Evolutionary conservation across 2,888 invertebrate genomes (phyloP).

Genomic region (Diaprepes abbreviatus): DNA sequence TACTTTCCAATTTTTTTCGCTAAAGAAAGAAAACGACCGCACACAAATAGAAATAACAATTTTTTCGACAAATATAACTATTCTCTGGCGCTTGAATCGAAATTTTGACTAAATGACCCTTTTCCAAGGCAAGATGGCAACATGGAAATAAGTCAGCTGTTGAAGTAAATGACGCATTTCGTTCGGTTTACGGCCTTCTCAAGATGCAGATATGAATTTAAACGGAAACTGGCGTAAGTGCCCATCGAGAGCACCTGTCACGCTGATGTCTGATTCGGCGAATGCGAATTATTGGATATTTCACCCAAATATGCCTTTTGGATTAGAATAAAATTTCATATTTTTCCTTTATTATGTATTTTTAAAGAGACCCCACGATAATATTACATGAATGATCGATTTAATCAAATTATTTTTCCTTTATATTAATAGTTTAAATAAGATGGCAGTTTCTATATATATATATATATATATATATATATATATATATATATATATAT

Average conservation of each 20-base stretch:
- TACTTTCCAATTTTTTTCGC: no score
- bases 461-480: no score
- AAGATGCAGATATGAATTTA: slow-evolving; percentile 63
- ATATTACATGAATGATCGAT: not conserved
- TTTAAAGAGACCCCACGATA: slow-evolving; percentile 7
- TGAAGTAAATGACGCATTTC: slow-evolving; percentile 45
- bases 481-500: no score
- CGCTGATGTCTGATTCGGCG: slow-evolving; percentile 58
- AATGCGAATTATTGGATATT: slow-evolving; percentile 58
- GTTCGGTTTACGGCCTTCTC: slow-evolving; percentile 48
- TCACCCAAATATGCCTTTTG: slow-evolving; percentile 49
- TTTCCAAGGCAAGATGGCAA: slow-evolving; percentile 21
- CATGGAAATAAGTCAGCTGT: slow-evolving; percentile 44
- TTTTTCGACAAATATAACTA: no score
- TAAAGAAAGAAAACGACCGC: no score
- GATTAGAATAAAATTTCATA: slow-evolving; percentile 50
- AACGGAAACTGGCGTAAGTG: slow-evolving; percentile 56
- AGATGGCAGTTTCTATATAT: no score
- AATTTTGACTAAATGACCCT: slow-evolving; percentile 31
- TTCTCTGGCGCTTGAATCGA: not conserved
- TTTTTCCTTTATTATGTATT: slow-evolving; percentile 43
- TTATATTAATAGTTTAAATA: no score
- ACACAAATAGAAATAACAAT: no score
- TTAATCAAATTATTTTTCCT: not conserved
- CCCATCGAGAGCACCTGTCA: slow-evolving; percentile 60